Conservation (phyloP, 2,797 vertebrate genomes). For the Chloroceryle inda region DNA sequence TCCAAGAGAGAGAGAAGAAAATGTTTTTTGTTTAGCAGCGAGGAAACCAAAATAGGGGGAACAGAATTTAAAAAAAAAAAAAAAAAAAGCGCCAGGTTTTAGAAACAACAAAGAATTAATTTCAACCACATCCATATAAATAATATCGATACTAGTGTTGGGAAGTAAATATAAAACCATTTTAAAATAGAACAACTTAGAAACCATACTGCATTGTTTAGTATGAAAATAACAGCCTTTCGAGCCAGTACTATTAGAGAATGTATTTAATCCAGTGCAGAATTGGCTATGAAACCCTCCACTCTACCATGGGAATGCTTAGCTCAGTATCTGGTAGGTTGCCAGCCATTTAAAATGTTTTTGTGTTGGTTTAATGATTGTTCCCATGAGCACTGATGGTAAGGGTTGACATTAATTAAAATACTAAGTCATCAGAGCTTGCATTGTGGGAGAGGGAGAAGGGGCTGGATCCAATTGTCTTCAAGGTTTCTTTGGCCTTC, state of each 20-base stretch:
- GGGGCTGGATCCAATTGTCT: slow-evolving; percentile 60
- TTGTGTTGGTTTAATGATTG: slow-evolving; percentile 76
- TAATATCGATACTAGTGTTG: not conserved
- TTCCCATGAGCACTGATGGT: slow-evolving; percentile 68
- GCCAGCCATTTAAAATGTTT: slow-evolving; percentile 81
- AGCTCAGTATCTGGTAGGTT: slow-evolving; percentile 76
- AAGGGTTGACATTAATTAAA: slow-evolving; percentile 76
- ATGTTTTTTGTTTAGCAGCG: not conserved
- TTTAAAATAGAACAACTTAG: slow-evolving; percentile 60
- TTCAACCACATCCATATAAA: slow-evolving; percentile 17
- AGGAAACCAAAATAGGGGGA: not conserved
- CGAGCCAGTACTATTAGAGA: slow-evolving; percentile 53
- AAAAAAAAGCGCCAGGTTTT: not conserved
- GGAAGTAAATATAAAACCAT: slow-evolving; percentile 61
- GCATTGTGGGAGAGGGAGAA: slow-evolving; percentile 37
- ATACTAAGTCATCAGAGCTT: slow-evolving; percentile 76
- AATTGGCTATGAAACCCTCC: slow-evolving; percentile 73
- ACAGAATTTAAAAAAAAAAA: not conserved
- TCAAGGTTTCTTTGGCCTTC: slow-evolving; percentile 57
- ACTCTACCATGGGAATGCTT: slow-evolving; percentile 73
- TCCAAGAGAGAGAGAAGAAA: not conserved
- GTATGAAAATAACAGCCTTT: slow-evolving; percentile 69
- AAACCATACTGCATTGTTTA: slow-evolving; percentile 57
- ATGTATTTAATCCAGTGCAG: slow-evolving; percentile 75
- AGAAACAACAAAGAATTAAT: slow-evolving; percentile 5